Base-by-base conservation (phyloP, 2,888 invertebrate species). In the Hydrotaea diabolus region DNA sequence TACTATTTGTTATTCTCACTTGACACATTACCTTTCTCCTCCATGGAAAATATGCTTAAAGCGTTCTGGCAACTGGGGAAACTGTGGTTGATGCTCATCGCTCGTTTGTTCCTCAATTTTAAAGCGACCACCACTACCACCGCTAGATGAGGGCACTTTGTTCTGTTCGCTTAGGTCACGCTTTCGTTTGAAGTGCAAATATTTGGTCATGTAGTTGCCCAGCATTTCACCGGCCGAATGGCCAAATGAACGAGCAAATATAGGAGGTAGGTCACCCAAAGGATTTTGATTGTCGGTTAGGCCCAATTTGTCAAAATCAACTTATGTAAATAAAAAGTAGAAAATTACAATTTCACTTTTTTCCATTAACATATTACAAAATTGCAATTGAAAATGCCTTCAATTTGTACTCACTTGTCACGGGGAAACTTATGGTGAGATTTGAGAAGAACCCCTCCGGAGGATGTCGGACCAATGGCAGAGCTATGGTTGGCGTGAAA, bases 261-360 rank as follows among this genome's bases (percentile, higher is more conserved):
- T 93, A 0, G 96, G 95, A 0, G 97, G 96, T 78, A 97, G 92
- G 62, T 95, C 95, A 17, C 97, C 97, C 89, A 96, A 95, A 0
- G 97, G 97, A 92, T 97, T 97, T 90, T 97, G 96, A 90, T 97
- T 97, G 90, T 97, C 97, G n/a, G 97, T 97, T 87, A 97, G 91
- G 15, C 97, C 97, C 86, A 97, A 92, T 91, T 96, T 96, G 92
- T 96, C 96, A 90, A 97, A 97, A 90, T 97, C 96, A 91, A 97
- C 97, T 97, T 93, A n/a, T n/a, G n/a, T n/a, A 71, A 91, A 86
- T 85, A 79, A 57, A 21, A 57, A 21, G 23, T 46, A 23, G 15
- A 55, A 53, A 19, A 46, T 46, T 46, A 31, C 64, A 49, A n/a
- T 59, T 36, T 17, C 74, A 46, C 23, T 59, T 77, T 31, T n/a